A percentile compares a stretch with the other conserved stretches of the same genome.
Evolutionary conservation across 2,113 vertebrate genomes (phyloP).

Genomic region (Hirundichthys speculiger): DNA sequence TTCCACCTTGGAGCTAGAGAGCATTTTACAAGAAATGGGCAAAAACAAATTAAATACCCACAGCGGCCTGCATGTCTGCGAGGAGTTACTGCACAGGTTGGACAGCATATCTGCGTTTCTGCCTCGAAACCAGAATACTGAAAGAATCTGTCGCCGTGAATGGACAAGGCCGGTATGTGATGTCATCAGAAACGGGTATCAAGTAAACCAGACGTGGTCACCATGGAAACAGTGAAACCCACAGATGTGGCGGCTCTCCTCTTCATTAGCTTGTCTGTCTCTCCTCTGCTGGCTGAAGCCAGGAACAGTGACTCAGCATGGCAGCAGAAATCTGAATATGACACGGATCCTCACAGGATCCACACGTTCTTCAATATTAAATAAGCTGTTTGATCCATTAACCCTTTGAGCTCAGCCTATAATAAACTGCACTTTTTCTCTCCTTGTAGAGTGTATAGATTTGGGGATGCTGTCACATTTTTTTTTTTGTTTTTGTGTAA

Average conservation of each 20-base stretch:
- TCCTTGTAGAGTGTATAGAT: conserved; percentile 29
- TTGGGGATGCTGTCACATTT: conserved; percentile 28
- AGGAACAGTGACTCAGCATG: conserved; percentile 50
- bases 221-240: conserved; percentile 72
- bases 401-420: conserved; percentile 80
- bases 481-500: conserved; percentile 27
- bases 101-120: background rate
- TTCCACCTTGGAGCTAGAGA: conserved; percentile 44
- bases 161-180: conserved; percentile 55
- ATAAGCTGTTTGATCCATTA: conserved; percentile 81
- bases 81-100: no score
- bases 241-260: conserved; percentile 51
- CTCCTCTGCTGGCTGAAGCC: conserved; percentile 52
- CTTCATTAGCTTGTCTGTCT: conserved; percentile 42
- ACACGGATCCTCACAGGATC: conserved; percentile 76
- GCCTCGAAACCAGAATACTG: background rate
- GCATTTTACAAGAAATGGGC: conserved; percentile 12
- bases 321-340: conserved; percentile 73
- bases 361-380: conserved; percentile 75
- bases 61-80: no score
- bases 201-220: conserved; percentile 64
- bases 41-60: background rate
- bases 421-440: conserved; percentile 57
- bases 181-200: conserved; percentile 68
- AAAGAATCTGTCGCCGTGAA: conserved; percentile 44